Base-by-base conservation (phyloP, 2,888 invertebrate genomes). In the Myopa testacea region DNA sequence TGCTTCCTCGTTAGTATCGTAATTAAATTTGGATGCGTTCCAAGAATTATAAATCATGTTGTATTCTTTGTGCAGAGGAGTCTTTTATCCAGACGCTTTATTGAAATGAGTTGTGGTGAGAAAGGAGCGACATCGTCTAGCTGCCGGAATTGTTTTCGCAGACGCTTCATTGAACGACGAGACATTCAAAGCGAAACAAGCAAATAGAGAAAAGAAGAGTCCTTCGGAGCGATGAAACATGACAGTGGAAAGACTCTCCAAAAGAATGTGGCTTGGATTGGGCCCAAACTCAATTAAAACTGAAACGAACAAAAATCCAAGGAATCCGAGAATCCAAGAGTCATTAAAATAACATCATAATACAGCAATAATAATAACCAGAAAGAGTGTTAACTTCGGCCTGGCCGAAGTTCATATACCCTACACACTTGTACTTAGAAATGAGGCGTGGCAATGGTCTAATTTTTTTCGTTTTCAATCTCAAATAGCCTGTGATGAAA, bases 21-120 rank as follows among this genome's bases (percentile, higher is more conserved):
- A 87, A 87, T 87, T 87, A 87, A 86, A 85, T 87, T 87, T 86
- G 87, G 86, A 84, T 82, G 83, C 82, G 83, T 85, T 85, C 88
- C 87, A 87, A 82, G 79, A 79, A 82, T 79, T 83, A 84, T 84
- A 87, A 86, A 85, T 85, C 85, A 84, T 82, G 74, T 81, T 82
- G 74, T 81, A 79, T 79, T 58, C 72, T 74, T 75, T 78, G 77
- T 62, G 55, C 52, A 65, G 37, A 40, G 67, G 69, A 40, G 50
- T 60, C 63, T 70, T 70, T 72, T 58, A 72, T 75, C 78, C 77
- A 34, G 34, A 14, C 52, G 68, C 68, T 58, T 78, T 77, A 77
- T 79, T 79, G 78, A 83, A 82, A 80, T 79, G 71, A 45, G 58
- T 50, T 52, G 60, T 60, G 63, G 45, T 65, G 16, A 37, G 52